phyloP scores from a whole-genome alignment of 2,888 invertebrate species.

The Limnephilus auricula region DNA sequence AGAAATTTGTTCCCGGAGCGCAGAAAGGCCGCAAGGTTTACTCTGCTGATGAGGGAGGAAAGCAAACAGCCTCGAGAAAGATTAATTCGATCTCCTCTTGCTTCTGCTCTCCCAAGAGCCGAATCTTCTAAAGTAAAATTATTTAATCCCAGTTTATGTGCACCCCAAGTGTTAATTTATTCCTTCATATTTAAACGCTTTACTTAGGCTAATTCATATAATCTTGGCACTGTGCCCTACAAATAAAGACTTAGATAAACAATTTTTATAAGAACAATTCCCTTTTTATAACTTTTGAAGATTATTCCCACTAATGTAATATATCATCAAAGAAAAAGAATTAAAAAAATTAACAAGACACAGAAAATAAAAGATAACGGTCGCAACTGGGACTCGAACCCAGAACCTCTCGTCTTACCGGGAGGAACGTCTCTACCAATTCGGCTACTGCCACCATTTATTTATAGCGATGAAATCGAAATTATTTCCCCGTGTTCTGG shows the following conservation, averaged over 20 bases:
- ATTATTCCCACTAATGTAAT: too few species aligned
- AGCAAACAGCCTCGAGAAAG: slow-evolving; percentile 12
- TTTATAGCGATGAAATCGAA: too few species aligned
- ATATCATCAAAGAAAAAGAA: too few species aligned
- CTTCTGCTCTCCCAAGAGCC: slow-evolving; percentile 5
- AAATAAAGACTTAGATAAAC: background rate
- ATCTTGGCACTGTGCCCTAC: background rate
- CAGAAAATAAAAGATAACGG: too few species aligned
- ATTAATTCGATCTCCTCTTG: slow-evolving; percentile 32
- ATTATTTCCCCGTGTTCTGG: too few species aligned
- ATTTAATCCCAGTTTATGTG: slow-evolving; percentile 43
- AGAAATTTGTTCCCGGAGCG: background rate
- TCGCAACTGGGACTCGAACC: too few species aligned
- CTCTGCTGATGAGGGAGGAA: slow-evolving; percentile 4
- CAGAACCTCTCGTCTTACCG: too few species aligned
- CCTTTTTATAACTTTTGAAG: too few species aligned
- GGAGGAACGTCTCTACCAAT: too few species aligned
- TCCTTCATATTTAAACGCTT: slow-evolving; percentile 6
- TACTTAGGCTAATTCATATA: background rate
- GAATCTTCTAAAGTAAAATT: slow-evolving; percentile 14
- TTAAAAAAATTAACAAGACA: too few species aligned
- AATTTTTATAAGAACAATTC: too few species aligned
- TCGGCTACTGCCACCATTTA: too few species aligned
- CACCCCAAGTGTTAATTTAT: slow-evolving; percentile 34
- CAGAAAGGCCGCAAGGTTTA: background rate